These are phyloP conservation scores for Sylvietta virens DNA, from an alignment of 2,113 vertebrate species.

Conservation along the genomic window DNA sequence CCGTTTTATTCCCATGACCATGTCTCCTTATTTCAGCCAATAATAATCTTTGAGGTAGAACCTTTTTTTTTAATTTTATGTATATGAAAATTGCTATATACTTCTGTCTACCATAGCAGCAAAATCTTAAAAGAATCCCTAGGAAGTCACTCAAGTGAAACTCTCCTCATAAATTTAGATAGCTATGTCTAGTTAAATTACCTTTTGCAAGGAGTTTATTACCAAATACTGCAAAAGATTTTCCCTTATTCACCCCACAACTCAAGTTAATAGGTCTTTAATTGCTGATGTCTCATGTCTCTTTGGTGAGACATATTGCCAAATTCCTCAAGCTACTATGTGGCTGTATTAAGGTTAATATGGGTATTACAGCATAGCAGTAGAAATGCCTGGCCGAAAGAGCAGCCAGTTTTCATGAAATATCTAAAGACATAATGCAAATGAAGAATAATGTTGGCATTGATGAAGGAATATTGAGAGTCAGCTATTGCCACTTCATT, in stretches of 20 bases:
- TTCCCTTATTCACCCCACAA: constrained; percentile 32
- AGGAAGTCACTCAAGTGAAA: constrained; percentile 30
- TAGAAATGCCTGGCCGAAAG: not conserved
- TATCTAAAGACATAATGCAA: not conserved
- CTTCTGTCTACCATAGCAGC: not conserved
- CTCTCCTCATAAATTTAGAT: constrained; percentile 44
- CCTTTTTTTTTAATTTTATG: not conserved
- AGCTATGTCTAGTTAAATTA: constrained; percentile 30
- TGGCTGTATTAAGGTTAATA: not conserved
- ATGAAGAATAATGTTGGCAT: not conserved
- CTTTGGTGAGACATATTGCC: constrained; percentile 11
- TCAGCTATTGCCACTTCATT: not conserved
- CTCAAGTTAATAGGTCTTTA: constrained; percentile 43
- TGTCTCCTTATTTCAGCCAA: not conserved
- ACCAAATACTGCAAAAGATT: constrained; percentile 30
- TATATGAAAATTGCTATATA: not conserved
- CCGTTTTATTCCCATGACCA: not conserved
- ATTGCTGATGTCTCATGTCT: constrained; percentile 22
- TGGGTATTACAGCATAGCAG: not conserved
- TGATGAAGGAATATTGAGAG: not conserved
- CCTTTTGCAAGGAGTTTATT: constrained; percentile 41
- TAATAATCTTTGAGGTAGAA: not conserved
- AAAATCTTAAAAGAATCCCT: constrained; percentile 10
- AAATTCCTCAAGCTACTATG: not conserved
- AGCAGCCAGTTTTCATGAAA: not conserved